Conservation (phyloP, 2,113 vertebrate species). For the Leiothrix lutea region DNA sequence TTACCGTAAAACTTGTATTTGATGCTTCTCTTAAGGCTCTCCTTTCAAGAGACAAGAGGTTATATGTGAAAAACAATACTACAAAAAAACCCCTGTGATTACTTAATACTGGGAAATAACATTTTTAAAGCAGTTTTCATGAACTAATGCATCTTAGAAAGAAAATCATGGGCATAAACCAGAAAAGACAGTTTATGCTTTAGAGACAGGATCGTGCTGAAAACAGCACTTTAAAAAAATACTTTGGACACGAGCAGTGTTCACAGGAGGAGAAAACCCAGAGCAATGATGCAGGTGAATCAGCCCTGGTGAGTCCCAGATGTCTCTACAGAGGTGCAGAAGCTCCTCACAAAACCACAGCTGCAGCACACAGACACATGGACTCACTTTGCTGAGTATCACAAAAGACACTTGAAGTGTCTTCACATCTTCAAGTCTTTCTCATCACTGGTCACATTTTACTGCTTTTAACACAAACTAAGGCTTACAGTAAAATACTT, state of each 20-base stretch:
- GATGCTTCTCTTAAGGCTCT: not conserved
- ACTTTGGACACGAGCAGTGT: accelerated
- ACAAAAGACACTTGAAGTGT: no score
- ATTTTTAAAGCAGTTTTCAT: not conserved
- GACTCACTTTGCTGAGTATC: not conserved
- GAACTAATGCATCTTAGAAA: not conserved
- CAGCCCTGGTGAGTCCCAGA: not conserved
- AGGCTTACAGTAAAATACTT: not conserved
- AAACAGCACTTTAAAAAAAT: not conserved
- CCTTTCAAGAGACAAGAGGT: accelerated
- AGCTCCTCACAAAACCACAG: not conserved
- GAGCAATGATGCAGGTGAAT: not conserved
- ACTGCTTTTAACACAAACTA: not conserved
- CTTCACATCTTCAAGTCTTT: not conserved
- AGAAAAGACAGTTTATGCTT: not conserved
- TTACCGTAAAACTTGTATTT: accelerated
- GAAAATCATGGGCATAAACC: not conserved
- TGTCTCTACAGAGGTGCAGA: not conserved
- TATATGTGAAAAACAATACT: accelerated
- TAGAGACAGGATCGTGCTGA: not conserved
- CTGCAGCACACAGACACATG: accelerated
- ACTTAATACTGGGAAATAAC: accelerated
- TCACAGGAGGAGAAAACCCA: not conserved
- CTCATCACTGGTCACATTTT: not conserved
- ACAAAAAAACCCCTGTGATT: not conserved